Percentiles rank a stretch among this genome's conserved stretches.
These are phyloP conservation scores for Orius insidiosus DNA, from an alignment of 1,140 invertebrate genomes.

Conservation along the genomic window DNA sequence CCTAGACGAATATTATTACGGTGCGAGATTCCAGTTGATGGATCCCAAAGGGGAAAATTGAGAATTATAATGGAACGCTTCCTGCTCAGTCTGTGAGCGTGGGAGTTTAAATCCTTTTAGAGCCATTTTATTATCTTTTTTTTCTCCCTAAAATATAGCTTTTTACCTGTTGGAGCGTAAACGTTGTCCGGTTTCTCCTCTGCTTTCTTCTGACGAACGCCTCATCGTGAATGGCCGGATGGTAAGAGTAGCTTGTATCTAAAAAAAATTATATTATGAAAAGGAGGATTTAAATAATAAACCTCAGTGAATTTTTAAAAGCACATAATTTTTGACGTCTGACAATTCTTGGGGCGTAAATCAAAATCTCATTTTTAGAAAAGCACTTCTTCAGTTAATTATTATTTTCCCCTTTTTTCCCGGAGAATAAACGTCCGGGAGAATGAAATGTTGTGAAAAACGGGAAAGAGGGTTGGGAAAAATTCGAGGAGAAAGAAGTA, in stretches of 20 bases:
- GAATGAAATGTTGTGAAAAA: no score
- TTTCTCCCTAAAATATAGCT: neutral
- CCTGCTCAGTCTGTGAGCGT: no score
- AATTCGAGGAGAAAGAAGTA: no score
- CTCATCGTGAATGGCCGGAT: conserved; percentile 90
- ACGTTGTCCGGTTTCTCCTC: conserved; percentile 86
- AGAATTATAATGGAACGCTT: no score
- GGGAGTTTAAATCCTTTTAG: no score
- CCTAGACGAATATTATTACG: no score
- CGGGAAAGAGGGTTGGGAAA: no score
- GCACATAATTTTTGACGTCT: neutral
- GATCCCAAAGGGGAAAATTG: no score
- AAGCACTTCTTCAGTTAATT: neutral
- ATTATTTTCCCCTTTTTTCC: neutral
- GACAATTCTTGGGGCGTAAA: conserved; percentile 1
- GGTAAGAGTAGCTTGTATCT: conserved; percentile 76
- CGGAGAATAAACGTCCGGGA: no score
- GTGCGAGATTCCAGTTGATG: no score
- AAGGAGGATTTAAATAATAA: conserved; percentile 1
- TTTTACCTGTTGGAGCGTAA: conserved; percentile 83
- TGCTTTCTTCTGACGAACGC: conserved; percentile 92
- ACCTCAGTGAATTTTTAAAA: conserved; percentile 1
- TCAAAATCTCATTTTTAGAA: neutral
- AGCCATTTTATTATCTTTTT: no score
- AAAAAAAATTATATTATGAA: neutral